phyloP scores from a whole-genome alignment of 2,113 vertebrate species.

The Gadus macrocephalus region DNA sequence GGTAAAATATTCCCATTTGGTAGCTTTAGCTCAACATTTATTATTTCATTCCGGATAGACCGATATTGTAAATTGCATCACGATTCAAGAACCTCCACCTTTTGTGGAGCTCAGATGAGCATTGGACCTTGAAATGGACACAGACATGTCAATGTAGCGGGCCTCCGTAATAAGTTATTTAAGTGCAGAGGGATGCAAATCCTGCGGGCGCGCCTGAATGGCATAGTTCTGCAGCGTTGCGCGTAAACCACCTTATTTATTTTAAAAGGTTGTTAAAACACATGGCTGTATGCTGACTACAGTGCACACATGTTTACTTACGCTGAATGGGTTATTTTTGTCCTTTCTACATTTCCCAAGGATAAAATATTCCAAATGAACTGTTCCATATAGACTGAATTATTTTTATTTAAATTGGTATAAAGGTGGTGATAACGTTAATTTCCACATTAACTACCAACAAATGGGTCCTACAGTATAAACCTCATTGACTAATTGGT shows the following conservation, averaged over 20 bases:
- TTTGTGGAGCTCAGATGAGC: slow-evolving; percentile 38
- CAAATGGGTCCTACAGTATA: too few relatives aligned
- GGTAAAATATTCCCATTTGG: too few relatives aligned
- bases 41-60: neutral
- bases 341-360: too few relatives aligned
- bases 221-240: slow-evolving; percentile 24
- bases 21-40: too few relatives aligned
- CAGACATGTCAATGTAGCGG: slow-evolving; percentile 14
- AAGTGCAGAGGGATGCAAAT: slow-evolving; percentile 50
- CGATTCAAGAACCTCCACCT: slow-evolving; percentile 27
- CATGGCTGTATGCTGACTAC: slow-evolving; percentile 15
- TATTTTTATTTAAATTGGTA: too few relatives aligned
- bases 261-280: slow-evolving; percentile 26
- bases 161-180: slow-evolving; percentile 34
- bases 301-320: neutral
- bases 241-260: slow-evolving; percentile 21
- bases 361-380: too few relatives aligned
- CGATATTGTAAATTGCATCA: slow-evolving; percentile 32
- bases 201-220: slow-evolving; percentile 1
- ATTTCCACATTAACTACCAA: too few relatives aligned
- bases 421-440: too few relatives aligned
- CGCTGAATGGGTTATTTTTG: neutral
- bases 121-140: slow-evolving; percentile 49
- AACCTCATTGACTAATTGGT: too few relatives aligned
- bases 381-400: too few relatives aligned